Base-by-base conservation (phyloP, 2,113 vertebrate genomes). In the Leucopsar rothschildi region DNA sequence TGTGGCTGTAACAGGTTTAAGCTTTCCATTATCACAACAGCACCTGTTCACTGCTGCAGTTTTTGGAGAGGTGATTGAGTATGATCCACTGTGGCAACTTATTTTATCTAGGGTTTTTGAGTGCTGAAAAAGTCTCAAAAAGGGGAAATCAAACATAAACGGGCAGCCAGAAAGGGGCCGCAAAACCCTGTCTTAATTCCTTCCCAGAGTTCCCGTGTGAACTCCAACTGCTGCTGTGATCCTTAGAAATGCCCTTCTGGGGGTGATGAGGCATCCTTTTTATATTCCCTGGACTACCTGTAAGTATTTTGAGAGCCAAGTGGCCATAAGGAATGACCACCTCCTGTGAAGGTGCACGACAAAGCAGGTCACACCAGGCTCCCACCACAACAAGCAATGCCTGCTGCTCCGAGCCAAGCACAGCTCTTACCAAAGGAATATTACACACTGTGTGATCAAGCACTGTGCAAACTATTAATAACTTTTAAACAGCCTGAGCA, bases 11-110 rank as follows among this genome's bases (percentile, higher is more conserved):
- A 47, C 12, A 44, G 16, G 13, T 49, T 78, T 63, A 56, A 60
- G 22, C 5, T 45, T 83, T 45, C 57, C 12, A 3, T 72, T 75
- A 21, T 28, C 28, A 44, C 39, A 66, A 66, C 8, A 70, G 31
- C 7, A 27, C 6, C 33, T 55, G 29, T 56, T 89, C 0, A 0
- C 25, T 13, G 6, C 56, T 56, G 49, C 52, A 1, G 31, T 28
- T 77, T 73, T 88, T 50, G 35, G 45, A 89, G 55, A 56, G 10
- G 18, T 19, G 44, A 64, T 15, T 2, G 2, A 66, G 27, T 14
- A 39, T 10, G 28, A 83, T 61, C 42, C 20, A 42, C 8, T 47
- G 17, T 1, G 4, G n/a, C 25, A 73, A 49, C 10, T 49, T 76
- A 53, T 23, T 92, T 82, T 76, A 45, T 42, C 50, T 60, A 35